Base-by-base conservation (phyloP, 2,113 vertebrate genomes). In the Donacobius atricapilla region DNA sequence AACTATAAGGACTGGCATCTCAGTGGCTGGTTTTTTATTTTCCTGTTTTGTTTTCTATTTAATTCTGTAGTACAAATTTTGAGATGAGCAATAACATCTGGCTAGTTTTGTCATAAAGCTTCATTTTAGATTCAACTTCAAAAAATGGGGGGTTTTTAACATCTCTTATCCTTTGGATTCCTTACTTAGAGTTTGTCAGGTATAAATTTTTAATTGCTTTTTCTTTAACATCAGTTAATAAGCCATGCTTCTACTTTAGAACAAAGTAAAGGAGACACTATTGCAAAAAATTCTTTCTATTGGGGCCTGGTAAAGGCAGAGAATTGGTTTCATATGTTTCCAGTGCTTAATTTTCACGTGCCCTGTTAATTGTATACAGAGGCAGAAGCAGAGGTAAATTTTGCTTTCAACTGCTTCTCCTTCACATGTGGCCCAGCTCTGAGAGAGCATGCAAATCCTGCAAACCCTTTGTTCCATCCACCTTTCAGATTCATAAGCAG, bases 1-100 rank as follows among this genome's bases (percentile, higher is more conserved):
- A 73, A 25, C 10, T 35, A 4, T 1, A 72, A 68, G 4, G 10
- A n/a, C 3, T 45, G 10, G 1, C 7, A 54, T 63, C 2, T 90
- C 14, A 40, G 3, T 65, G 7, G 6, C 2, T 92, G 0, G 1
- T 17, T 77, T 40, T 42, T 15, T 0, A 6, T 81, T 72, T 66
- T 53, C 6, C 3, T 37, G 1, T 18, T 65, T 15, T 14, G 11
- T 42, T 45, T 17, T 21, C 20, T 12, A 25, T 56, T 39, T 15
- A 40, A 8, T 63, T 87, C 25, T 50, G 6, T 30, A 40, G 9
- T 11, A 15, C 0, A 2, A 84, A 42, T 10, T 53, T 27, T 56
- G 48, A 76, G 78, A 45, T 27, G 8, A 51, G 1, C 5, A 30
- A 56, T 57, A 50, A 40, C 1, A 40, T 28, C 15, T 17, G 7